Conservation (phyloP, 2,888 invertebrate species). For the Lithosia quadra region DNA sequence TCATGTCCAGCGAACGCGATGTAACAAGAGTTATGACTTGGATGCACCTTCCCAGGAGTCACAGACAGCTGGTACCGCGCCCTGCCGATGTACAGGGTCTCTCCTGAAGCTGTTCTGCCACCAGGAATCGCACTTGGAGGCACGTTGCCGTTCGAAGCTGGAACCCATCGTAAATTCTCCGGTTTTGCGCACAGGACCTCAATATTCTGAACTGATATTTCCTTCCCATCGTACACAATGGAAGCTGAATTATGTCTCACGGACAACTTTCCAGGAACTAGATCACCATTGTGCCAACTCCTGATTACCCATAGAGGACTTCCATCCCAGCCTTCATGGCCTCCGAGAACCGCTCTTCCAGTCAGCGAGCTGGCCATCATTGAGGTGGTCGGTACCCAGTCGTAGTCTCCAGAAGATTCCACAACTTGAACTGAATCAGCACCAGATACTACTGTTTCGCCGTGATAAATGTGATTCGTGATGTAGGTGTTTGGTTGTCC, state of each 20-base stretch:
- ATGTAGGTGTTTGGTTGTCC: constrained; percentile 70
- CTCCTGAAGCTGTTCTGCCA: constrained; percentile 80
- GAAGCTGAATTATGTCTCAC: constrained; percentile 79
- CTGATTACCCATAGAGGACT: constrained; percentile 83
- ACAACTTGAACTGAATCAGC: constrained; percentile 62
- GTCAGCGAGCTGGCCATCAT: constrained; percentile 69
- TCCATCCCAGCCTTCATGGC: constrained; percentile 83
- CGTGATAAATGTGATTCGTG: constrained; percentile 81
- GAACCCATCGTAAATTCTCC: constrained; percentile 82
- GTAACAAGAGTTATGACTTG: constrained; percentile 76
- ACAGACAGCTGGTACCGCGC: constrained; percentile 86
- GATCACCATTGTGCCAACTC: constrained; percentile 78
- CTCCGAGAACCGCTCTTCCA: constrained; percentile 79
- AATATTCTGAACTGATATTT: constrained; percentile 79
- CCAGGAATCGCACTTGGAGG: constrained; percentile 86
- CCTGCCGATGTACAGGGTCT: constrained; percentile 85
- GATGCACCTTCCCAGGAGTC: constrained; percentile 87
- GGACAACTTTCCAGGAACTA: constrained; percentile 81
- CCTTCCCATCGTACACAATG: constrained; percentile 74
- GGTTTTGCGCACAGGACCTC: constrained; percentile 76
- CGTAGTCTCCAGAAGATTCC: constrained; percentile 74
- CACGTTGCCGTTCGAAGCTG: constrained; percentile 82
- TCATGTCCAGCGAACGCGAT: constrained; percentile 78
- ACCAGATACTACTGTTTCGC: constrained; percentile 58
- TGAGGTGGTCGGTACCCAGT: constrained; percentile 79